Conservation (phyloP, 2,113 vertebrate species). For the Paralichthys olivaceus region DNA sequence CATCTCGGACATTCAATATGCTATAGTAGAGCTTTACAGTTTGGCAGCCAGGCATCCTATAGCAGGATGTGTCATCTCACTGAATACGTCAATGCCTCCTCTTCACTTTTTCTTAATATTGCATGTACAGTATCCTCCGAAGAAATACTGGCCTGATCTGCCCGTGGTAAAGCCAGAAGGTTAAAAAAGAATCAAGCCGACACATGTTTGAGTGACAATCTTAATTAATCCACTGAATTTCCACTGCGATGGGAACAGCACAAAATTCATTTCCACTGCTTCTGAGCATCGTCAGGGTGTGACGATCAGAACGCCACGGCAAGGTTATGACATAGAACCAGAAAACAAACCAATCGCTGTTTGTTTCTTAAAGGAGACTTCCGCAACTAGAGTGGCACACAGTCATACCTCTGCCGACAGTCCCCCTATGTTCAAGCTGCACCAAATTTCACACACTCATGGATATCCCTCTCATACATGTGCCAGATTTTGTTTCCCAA, state of each 20-base stretch:
- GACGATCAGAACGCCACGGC: conserved; percentile 13
- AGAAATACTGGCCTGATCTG: background rate
- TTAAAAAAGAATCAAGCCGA: conserved; percentile 14
- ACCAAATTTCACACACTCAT: no score
- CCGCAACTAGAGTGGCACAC: no score
- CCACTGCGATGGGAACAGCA: conserved; percentile 10
- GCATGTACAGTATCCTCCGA: background rate
- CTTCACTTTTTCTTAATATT: background rate
- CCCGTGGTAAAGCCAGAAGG: conserved; percentile 3
- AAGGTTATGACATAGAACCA: background rate
- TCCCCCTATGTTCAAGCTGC: no score
- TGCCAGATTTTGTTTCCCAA: no score
- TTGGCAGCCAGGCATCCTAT: background rate
- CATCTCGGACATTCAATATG: background rate
- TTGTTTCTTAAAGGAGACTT: no score
- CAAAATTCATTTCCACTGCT: background rate
- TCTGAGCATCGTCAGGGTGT: background rate
- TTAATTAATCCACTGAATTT: conserved; percentile 43
- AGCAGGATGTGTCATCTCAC: background rate
- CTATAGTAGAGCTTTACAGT: background rate
- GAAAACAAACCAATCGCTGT: background rate
- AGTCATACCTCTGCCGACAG: no score
- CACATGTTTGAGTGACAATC: conserved; percentile 47
- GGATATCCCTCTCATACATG: no score
- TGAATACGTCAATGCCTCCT: no score